These are phyloP conservation scores for Rhinatrema bivittatum DNA, from an alignment of 2,797 vertebrate species.

Conservation along the genomic window DNA sequence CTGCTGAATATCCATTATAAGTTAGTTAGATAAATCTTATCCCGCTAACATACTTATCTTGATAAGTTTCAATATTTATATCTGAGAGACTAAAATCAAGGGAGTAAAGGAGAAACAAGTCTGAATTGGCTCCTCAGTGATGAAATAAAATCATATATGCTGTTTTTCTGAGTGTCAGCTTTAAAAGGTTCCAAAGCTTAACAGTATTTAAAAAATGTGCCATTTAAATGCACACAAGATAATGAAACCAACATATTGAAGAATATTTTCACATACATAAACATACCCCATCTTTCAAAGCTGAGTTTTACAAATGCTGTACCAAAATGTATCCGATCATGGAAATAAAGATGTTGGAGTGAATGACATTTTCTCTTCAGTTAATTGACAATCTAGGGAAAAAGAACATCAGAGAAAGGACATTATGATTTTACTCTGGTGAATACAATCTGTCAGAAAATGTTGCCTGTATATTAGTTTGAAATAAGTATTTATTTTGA, in stretches of 20 bases:
- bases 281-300: constrained; percentile 2
- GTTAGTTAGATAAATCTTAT: too few relatives aligned
- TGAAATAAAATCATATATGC: too few relatives aligned
- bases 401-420: constrained; percentile 12
- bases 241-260: constrained; percentile 7
- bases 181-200: constrained; percentile 2
- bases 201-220: too few relatives aligned
- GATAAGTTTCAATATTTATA: too few relatives aligned
- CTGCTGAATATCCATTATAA: too few relatives aligned
- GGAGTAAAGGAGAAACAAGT: too few relatives aligned
- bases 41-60: too few relatives aligned
- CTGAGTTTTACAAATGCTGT: constrained; percentile 8
- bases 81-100: too few relatives aligned
- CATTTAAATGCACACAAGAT: constrained; percentile 15
- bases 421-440: constrained; percentile 9
- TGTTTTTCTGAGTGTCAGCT: constrained; percentile 12
- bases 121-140: too few relatives aligned
- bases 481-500: constrained; percentile 3
- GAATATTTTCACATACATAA: constrained; percentile 1
- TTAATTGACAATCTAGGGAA: constrained; percentile 14
- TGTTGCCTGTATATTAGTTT: constrained; percentile 3
- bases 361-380: constrained; percentile 7
- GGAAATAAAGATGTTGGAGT: constrained; percentile 2
- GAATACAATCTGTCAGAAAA: constrained; percentile 12
- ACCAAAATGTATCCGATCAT: constrained; percentile 1